Conservation (phyloP, 2,888 invertebrate genomes). For the Sabatieria punctata region DNA sequence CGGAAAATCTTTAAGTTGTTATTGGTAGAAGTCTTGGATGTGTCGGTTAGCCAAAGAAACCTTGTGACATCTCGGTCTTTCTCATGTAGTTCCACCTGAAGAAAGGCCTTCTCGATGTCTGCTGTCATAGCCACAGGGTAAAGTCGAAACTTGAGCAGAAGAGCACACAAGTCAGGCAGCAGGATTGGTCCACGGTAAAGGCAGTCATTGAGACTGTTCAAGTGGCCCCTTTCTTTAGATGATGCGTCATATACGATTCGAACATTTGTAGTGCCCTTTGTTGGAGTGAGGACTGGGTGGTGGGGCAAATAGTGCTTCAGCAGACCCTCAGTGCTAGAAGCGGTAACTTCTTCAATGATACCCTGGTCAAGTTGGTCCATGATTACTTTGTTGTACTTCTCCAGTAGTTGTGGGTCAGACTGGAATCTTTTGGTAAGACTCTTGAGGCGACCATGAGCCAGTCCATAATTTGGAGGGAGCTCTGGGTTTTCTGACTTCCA, state of each 20-base stretch:
- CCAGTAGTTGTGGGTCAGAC: neutral
- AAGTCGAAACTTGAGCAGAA: slow-evolving; percentile 9
- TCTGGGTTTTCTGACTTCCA: slow-evolving; percentile 2
- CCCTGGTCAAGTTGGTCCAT: slow-evolving; percentile 3
- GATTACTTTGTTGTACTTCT: neutral
- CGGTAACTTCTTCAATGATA: slow-evolving; percentile 6
- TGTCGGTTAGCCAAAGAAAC: slow-evolving; percentile 12
- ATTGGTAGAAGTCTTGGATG: neutral
- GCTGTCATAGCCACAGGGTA: slow-evolving; percentile 2
- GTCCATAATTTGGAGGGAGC: neutral
- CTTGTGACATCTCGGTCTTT: slow-evolving; percentile 11
- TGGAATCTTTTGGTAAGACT: neutral
- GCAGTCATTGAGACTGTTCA: slow-evolving; percentile 11
- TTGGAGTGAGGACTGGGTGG: slow-evolving; percentile 11
- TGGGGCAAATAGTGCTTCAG: slow-evolving; percentile 13
- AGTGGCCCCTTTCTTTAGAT: slow-evolving; percentile 6
- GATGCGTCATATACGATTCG: slow-evolving; percentile 18
- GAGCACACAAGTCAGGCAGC: slow-evolving; percentile 8
- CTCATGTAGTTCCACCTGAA: slow-evolving; percentile 7
- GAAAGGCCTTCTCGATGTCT: slow-evolving; percentile 13
- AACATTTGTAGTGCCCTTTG: slow-evolving; percentile 16
- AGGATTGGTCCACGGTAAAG: slow-evolving; percentile 11
- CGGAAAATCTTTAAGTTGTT: slow-evolving; percentile 10
- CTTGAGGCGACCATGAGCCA: slow-evolving; percentile 1
- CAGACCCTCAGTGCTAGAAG: neutral